Evolutionary conservation across 2,888 invertebrate genomes (phyloP).

Genomic region (Dryococelus australis): DNA sequence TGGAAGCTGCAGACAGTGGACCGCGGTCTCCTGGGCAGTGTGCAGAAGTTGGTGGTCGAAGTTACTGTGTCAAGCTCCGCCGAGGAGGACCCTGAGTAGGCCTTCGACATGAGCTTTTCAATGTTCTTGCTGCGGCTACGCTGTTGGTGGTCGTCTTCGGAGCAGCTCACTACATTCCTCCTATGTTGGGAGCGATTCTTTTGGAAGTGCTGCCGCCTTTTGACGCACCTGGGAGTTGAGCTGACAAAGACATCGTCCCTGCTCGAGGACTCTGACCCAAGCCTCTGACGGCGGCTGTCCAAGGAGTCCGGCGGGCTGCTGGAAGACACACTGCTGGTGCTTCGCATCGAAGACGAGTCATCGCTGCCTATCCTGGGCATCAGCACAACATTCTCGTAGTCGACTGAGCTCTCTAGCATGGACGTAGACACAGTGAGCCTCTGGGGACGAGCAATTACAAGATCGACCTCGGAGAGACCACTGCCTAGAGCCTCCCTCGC

Average conservation of each 20-base stretch:
- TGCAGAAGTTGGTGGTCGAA: slow-evolving; percentile 67
- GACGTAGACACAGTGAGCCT: slow-evolving; percentile 45
- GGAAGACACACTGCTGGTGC: slow-evolving; percentile 6
- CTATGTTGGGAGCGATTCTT: slow-evolving; percentile 69
- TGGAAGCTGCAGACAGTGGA: slow-evolving; percentile 74
- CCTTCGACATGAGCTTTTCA: background rate
- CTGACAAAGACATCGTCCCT: background rate
- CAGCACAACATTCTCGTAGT: slow-evolving; percentile 67
- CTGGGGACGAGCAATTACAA: slow-evolving; percentile 67
- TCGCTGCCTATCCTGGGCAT: slow-evolving; percentile 27
- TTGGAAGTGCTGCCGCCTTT: slow-evolving; percentile 66
- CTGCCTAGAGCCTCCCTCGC: slow-evolving; percentile 71
- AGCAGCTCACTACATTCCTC: slow-evolving; percentile 65
- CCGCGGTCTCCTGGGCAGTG: slow-evolving; percentile 71
- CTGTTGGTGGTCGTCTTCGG: slow-evolving; percentile 54
- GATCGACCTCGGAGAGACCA: slow-evolving; percentile 69
- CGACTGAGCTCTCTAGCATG: slow-evolving; percentile 73
- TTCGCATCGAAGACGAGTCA: slow-evolving; percentile 17
- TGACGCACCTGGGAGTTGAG: slow-evolving; percentile 54
- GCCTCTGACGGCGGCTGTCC: slow-evolving; percentile 32
- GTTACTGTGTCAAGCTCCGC: background rate
- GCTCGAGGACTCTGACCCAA: slow-evolving; percentile 29
- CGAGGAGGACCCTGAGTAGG: background rate
- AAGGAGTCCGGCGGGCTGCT: slow-evolving; percentile 32
- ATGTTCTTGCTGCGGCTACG: slow-evolving; percentile 11